Evolutionary conservation across 2,797 vertebrate species (phyloP), one percentile per base, ranked within the genome.

Genomic region (Sebastiscus albofasciatus): DNA sequence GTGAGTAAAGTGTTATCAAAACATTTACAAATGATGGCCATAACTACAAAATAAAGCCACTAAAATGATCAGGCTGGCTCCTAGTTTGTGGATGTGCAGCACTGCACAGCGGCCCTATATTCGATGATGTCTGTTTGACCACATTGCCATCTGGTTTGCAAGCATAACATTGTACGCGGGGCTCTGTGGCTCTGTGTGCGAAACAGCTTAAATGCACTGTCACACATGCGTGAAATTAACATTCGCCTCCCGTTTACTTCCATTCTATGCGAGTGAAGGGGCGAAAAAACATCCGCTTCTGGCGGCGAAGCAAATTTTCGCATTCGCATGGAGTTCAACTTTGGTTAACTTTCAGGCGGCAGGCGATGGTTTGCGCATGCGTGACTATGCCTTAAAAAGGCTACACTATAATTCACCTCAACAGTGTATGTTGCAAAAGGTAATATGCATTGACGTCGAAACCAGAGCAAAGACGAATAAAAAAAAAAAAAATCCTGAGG

Each of bases 1-100:
- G 10, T 71, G 20, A 78, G 55, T 49, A 16, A 78, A 71, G 58
- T 74, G 49, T 80, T 20, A 59, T 67, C 42, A 82, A 84, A 74
- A 65, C 18, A 34, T 54, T 75, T 60, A 59, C 9, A 77, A 77
- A 64, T 42, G 2, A 79, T 34, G 54, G 18, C 33, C 59, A 85
- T 77, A 87, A 65, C 46, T 29, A 64, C 8, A 64, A 54, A 73
- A 34, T 62, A n/a, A 46, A 72, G 16, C 26, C 18, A 82, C 52
- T 34, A 20, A 56, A 61, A 72, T 34, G n/a, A 79, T 31, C 13
- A 64, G 26, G 10, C 14, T 36, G 31, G 31, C 24, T 75, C 12
- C 18, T 42, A 31, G 60, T 71, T 67, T 66, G 34, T 46, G 7
- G 36, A 54, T 67, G 20, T 60, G 61, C 20, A 26, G 31, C 22